These are phyloP conservation scores for Fragum sueziense DNA, from an alignment of 2,888 invertebrate genomes.

Conservation along the genomic window DNA sequence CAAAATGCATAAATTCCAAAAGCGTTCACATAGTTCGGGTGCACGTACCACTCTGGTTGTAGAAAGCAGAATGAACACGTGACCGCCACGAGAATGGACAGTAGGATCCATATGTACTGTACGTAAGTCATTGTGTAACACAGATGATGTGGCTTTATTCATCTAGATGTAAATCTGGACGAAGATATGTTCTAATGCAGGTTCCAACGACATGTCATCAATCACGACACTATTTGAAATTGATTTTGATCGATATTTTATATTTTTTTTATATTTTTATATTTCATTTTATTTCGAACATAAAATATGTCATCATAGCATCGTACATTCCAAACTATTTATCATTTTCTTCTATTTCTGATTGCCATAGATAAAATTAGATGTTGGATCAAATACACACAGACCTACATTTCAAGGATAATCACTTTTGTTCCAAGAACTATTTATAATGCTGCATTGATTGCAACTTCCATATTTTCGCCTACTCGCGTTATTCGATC, in stretches of 20 bases:
- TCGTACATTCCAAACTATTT: too few relatives aligned
- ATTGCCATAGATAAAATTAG: too few relatives aligned
- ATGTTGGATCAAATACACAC: too few relatives aligned
- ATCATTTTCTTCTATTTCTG: too few relatives aligned
- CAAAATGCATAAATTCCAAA: slow-evolving; percentile 77
- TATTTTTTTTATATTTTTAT: too few relatives aligned
- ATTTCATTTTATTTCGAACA: too few relatives aligned
- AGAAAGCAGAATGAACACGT: slow-evolving; percentile 81
- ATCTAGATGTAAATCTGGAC: not conserved
- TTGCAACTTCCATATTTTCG: not conserved
- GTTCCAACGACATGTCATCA: not conserved
- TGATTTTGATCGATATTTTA: too few relatives aligned
- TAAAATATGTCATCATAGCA: too few relatives aligned
- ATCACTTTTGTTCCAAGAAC: too few relatives aligned
- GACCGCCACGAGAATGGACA: slow-evolving; percentile 81
- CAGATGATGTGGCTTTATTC: not conserved
- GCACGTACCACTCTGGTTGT: slow-evolving; percentile 82
- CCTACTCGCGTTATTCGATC: not conserved
- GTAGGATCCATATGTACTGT: slow-evolving; percentile 79
- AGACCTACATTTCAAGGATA: too few relatives aligned
- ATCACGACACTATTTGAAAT: not conserved
- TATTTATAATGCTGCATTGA: too few relatives aligned
- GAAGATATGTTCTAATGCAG: not conserved
- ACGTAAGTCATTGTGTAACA: slow-evolving; percentile 55
- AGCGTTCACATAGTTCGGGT: slow-evolving; percentile 67